A percentile compares a stretch with the other conserved stretches of the same genome.
These are phyloP conservation scores for Tenthredo amoena DNA, from an alignment of 2,888 invertebrate species.

Conservation along the genomic window DNA sequence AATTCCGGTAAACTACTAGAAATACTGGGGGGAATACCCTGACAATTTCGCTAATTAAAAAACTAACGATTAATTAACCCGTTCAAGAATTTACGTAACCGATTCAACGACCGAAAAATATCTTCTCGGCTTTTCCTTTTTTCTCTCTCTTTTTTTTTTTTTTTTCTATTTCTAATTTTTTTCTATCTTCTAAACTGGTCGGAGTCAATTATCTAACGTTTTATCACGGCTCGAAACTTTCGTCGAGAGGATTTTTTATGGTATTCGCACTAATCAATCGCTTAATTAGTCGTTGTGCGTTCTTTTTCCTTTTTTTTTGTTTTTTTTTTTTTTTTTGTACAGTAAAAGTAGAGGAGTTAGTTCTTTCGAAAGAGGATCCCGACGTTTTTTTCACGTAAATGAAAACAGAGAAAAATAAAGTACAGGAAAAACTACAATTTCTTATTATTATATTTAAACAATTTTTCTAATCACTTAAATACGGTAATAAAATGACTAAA, in stretches of 20 bases:
- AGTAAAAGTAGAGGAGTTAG: too few relatives aligned
- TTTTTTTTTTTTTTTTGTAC: too few relatives aligned
- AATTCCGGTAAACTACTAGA: slow-evolving; percentile 60
- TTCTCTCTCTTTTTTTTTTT: background rate
- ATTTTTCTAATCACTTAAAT: too few relatives aligned
- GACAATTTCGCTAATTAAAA: background rate
- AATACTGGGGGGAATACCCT: background rate
- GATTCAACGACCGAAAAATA: background rate
- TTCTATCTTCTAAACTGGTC: background rate
- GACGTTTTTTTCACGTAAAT: too few relatives aligned
- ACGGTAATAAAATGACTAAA: too few relatives aligned
- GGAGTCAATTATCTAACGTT: background rate
- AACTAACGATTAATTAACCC: background rate
- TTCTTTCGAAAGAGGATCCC: background rate
- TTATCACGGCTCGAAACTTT: background rate
- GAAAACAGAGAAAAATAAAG: too few relatives aligned
- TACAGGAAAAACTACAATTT: too few relatives aligned
- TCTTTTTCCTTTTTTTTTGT: background rate
- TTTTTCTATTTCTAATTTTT: too few relatives aligned
- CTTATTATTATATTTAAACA: too few relatives aligned
- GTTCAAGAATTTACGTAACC: background rate
- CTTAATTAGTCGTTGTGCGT: background rate
- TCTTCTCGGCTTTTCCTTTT: background rate
- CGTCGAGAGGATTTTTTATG: background rate
- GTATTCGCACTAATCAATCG: background rate